Conservation (phyloP, 2,888 invertebrate species). For the Ditylenchus weischeri region DNA sequence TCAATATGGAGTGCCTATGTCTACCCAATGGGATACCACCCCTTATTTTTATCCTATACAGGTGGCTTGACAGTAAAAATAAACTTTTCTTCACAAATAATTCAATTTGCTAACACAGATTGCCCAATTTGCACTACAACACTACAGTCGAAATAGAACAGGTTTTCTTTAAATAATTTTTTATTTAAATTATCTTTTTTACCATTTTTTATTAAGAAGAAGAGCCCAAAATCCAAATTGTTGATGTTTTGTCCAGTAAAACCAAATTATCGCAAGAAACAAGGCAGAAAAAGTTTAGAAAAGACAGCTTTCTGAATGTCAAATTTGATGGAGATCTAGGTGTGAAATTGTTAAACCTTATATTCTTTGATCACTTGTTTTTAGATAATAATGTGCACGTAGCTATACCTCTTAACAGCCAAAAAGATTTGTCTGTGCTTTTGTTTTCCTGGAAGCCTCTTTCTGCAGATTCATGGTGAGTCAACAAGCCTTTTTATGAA, state of each 20-base stretch:
- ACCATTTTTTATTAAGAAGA: background rate
- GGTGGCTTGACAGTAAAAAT: constrained; percentile 63
- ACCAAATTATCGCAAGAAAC: no score
- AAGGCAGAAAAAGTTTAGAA: no score
- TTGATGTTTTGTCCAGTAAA: background rate
- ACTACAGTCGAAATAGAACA: constrained; percentile 76
- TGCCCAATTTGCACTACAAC: constrained; percentile 89
- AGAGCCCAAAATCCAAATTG: background rate
- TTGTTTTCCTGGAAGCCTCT: constrained; percentile 14
- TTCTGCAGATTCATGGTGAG: background rate
- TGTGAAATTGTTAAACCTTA: no score
- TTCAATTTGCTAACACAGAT: background rate
- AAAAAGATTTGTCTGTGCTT: no score
- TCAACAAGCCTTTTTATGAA: background rate
- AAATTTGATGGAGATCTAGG: no score
- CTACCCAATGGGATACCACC: constrained; percentile 91
- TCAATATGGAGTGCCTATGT: constrained; percentile 82
- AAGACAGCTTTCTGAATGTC: no score
- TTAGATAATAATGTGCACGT: no score
- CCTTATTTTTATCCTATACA: constrained; percentile 98
- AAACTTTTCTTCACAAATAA: background rate
- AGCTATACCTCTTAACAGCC: no score
- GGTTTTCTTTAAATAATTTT: constrained; percentile 29
- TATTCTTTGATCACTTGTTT: no score
- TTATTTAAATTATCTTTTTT: background rate